Percentiles rank a stretch among this genome's conserved stretches.
phyloP scores from a whole-genome alignment of 2,888 invertebrate species.

The Drosophila hamatofila region DNA sequence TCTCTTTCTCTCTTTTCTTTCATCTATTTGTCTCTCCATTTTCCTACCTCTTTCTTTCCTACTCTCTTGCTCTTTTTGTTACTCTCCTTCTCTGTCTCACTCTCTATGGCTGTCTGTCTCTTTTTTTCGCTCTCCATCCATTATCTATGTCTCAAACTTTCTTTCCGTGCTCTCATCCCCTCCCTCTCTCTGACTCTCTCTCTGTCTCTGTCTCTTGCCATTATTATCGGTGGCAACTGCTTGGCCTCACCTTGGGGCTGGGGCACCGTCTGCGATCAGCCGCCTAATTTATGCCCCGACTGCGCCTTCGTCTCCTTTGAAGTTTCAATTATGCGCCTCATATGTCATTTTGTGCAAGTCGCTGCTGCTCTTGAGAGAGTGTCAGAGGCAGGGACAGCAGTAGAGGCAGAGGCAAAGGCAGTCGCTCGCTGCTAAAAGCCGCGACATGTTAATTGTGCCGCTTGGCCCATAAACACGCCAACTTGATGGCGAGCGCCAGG shows the following conservation, averaged over 20 bases:
- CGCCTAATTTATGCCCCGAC: slow-evolving; percentile 77
- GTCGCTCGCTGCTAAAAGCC: slow-evolving; percentile 71
- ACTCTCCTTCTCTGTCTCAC: not conserved
- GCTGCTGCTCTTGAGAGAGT: slow-evolving; percentile 34
- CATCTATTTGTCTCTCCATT: not conserved
- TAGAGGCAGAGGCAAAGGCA: slow-evolving; percentile 11
- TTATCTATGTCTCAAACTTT: too few species aligned
- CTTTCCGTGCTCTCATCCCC: too few species aligned
- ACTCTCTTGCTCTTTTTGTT: too few species aligned
- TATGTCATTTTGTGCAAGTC: slow-evolving; percentile 81
- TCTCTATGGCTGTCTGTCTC: too few species aligned
- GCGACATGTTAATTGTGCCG: slow-evolving; percentile 83
- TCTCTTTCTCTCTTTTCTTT: not conserved
- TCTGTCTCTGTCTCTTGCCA: slow-evolving; percentile 19
- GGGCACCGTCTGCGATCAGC: slow-evolving; percentile 63
- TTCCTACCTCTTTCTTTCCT: not conserved
- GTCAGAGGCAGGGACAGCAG: slow-evolving; percentile 8
- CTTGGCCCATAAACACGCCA: slow-evolving; percentile 81
- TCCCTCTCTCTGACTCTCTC: not conserved
- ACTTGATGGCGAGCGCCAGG: slow-evolving; percentile 82
- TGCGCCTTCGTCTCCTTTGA: slow-evolving; percentile 78
- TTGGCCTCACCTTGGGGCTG: slow-evolving; percentile 55
- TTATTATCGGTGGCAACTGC: slow-evolving; percentile 48
- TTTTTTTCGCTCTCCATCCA: not conserved
- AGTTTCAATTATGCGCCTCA: slow-evolving; percentile 82